phyloP scores from a whole-genome alignment of 1,140 invertebrate genomes.

The Sinella curviseta region DNA sequence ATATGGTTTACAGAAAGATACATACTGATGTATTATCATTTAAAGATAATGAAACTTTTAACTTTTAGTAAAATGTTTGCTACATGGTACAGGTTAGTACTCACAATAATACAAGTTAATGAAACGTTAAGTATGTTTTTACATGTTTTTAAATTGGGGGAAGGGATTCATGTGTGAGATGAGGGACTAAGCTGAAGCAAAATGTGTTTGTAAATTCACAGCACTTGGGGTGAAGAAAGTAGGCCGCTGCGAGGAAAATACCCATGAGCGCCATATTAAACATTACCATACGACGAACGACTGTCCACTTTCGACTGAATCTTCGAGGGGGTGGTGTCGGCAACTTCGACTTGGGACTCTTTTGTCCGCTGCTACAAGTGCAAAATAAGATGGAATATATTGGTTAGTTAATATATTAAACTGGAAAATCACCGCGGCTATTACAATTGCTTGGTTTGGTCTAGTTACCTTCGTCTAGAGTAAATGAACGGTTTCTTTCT shows the following conservation, averaged over 20 bases:
- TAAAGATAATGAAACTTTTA: too few species aligned
- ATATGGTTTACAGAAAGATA: too few species aligned
- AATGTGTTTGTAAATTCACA: conserved; percentile 49
- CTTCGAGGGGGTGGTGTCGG: conserved; percentile 12
- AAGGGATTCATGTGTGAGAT: conserved; percentile 46
- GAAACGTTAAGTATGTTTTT: neutral
- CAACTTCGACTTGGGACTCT: conserved; percentile 29
- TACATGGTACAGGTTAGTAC: conserved; percentile 7
- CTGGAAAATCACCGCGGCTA: neutral
- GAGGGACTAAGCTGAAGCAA: conserved; percentile 47
- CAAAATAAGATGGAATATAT: neutral
- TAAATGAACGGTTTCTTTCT: conserved; percentile 34
- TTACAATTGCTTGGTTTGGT: neutral
- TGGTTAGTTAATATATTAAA: too few species aligned
- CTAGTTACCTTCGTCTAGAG: conserved; percentile 4
- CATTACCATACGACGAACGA: conserved; percentile 43
- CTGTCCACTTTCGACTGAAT: conserved; percentile 42
- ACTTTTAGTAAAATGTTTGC: neutral
- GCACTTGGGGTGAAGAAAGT: conserved; percentile 47
- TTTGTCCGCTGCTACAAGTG: neutral
- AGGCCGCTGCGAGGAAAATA: conserved; percentile 44
- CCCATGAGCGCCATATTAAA: conserved; percentile 48
- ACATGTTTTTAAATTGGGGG: conserved; percentile 43
- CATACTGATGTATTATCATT: too few species aligned
- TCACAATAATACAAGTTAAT: neutral